Evolutionary conservation across 23 tunicate genomes (phyloP).

Genomic region (Diplosoma virens): DNA sequence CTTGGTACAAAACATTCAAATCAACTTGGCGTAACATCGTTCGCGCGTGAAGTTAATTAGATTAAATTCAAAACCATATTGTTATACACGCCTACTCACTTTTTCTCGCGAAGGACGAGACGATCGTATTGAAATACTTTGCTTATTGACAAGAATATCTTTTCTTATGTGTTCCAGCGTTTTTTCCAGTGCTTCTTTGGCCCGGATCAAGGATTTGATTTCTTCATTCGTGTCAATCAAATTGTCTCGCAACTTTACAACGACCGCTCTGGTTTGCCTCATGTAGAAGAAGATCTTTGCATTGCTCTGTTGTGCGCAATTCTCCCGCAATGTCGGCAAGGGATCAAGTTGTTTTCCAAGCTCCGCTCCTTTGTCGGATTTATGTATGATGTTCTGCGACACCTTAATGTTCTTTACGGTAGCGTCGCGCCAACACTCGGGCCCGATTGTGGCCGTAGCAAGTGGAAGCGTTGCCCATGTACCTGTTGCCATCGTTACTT

Average conservation of each 20-base stretch:
- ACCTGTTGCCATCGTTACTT: conserved; percentile 71
- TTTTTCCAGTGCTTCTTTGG: conserved; percentile 87
- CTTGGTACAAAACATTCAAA: too few species aligned
- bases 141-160: conserved; percentile 87
- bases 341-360: conserved; percentile 77
- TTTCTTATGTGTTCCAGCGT: conserved; percentile 90
- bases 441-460: conserved; percentile 85
- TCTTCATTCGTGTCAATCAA: conserved; percentile 85
- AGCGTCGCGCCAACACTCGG: conserved; percentile 91
- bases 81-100: too few species aligned
- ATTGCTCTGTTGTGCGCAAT: conserved; percentile 80
- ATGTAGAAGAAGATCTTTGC: conserved; percentile 68
- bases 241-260: conserved; percentile 75
- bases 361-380: conserved; percentile 81
- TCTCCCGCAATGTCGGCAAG: conserved; percentile 75
- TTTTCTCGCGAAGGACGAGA: conserved; percentile 93
- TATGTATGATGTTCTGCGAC: conserved; percentile 80
- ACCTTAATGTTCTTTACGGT: conserved; percentile 89
- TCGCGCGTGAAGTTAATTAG: too few species aligned
- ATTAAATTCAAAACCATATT: too few species aligned
- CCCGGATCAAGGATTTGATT: conserved; percentile 84
- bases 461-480: conserved; percentile 91
- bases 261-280: conserved; percentile 75
- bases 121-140: conserved; percentile 68
- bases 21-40: too few species aligned